phyloP scores from a whole-genome alignment of 1,140 invertebrate genomes.

The Cataglyphis hispanica region DNA sequence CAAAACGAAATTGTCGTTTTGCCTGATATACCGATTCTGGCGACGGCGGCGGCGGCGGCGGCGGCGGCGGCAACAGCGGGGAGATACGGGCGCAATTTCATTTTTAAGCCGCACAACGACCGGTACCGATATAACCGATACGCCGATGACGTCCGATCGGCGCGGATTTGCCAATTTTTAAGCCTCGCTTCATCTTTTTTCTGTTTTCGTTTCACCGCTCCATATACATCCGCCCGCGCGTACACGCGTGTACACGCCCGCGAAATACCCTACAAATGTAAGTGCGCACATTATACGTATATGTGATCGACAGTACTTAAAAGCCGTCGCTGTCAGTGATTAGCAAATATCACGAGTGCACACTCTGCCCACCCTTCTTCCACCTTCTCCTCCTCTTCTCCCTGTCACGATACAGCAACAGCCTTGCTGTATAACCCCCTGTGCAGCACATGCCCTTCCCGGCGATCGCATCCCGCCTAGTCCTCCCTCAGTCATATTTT shows the following conservation, averaged over 20 bases:
- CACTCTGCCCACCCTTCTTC: slow-evolving; percentile 37
- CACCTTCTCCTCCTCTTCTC: slow-evolving; percentile 7
- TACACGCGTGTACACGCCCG: slow-evolving; percentile 59
- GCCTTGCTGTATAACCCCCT: slow-evolving; percentile 52
- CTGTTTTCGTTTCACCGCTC: slow-evolving; percentile 30
- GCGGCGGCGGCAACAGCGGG: slow-evolving; percentile 23
- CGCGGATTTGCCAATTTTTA: slow-evolving; percentile 86
- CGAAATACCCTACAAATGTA: slow-evolving; percentile 74
- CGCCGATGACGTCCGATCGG: slow-evolving; percentile 85
- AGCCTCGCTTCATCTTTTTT: slow-evolving; percentile 81
- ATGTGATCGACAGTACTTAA: slow-evolving; percentile 76
- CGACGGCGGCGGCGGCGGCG: slow-evolving; percentile 41
- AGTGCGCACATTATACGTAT: slow-evolving; percentile 73
- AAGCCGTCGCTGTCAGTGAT: slow-evolving; percentile 79
- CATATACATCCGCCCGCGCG: slow-evolving; percentile 62
- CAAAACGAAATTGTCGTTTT: slow-evolving; percentile 83
- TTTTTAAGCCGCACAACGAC: slow-evolving; percentile 82
- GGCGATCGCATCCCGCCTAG: slow-evolving; percentile 25
- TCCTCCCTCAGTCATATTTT: slow-evolving; percentile 14
- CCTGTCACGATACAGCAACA: slow-evolving; percentile 60
- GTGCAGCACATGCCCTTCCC: slow-evolving; percentile 46
- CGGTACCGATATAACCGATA: slow-evolving; percentile 81
- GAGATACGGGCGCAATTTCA: slow-evolving; percentile 73
- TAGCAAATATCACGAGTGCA: slow-evolving; percentile 80
- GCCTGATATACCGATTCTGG: slow-evolving; percentile 61